Evolutionary conservation across 2,888 invertebrate genomes (phyloP).

Genomic region (Torymus aiolomorphi): DNA sequence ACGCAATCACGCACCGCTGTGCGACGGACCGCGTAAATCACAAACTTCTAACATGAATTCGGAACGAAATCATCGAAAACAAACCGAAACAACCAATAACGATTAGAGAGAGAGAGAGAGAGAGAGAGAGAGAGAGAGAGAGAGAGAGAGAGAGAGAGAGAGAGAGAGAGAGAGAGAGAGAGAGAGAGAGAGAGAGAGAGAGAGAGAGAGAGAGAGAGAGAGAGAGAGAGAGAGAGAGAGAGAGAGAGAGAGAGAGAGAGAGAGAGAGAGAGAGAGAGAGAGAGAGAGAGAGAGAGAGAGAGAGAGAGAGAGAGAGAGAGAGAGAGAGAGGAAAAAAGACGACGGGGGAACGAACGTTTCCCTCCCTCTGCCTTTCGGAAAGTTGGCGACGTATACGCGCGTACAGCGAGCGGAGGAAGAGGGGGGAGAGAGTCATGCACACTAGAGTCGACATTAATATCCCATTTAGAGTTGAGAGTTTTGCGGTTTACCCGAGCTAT

Average conservation of each 20-base stretch:
- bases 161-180: neutral
- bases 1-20: neutral
- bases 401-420: neutral
- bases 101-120: neutral
- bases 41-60: conserved; percentile 9
- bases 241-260: neutral
- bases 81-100: neutral
- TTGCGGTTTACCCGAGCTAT: conserved; percentile 61
- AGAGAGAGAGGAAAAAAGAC: neutral
- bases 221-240: neutral
- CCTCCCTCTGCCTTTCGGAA: no score
- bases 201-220: neutral
- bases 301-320: conserved; percentile 2
- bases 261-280: neutral
- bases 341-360: neutral
- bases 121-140: neutral
- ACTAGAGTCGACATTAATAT: conserved; percentile 69
- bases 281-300: neutral
- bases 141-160: neutral
- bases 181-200: neutral
- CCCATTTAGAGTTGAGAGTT: conserved; percentile 72
- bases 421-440: conserved; percentile 30
- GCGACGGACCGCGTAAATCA: neutral
- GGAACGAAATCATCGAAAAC: neutral
- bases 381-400: no score